Evolutionary conservation across 2,888 invertebrate species (phyloP), one percentile per base, ranked within the genome.

Genomic region (Watsonalla binaria): DNA sequence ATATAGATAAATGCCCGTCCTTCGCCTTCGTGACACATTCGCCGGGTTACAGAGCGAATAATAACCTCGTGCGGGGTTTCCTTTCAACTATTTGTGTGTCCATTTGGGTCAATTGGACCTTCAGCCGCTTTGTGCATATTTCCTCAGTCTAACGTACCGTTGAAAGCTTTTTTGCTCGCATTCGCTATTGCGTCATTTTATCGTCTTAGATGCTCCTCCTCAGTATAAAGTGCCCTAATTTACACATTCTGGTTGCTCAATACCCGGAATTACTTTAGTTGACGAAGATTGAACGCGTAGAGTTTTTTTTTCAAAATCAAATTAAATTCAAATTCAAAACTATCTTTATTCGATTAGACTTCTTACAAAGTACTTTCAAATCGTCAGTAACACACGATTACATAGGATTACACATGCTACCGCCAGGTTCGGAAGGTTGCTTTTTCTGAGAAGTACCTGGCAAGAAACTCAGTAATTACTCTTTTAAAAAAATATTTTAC

Each of bases 71-170:
- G 68, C 71, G 76, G 74, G 75, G 73, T 75, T 73, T 78, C 80
- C 78, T 85, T 86, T 86, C 82, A 82, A 84, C 87, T 88, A 87
- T 87, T 84, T 83, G 84, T 85, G 80, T 82, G 85, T 78, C 84
- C 87, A 89, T 90, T 90, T 88, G 80, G 88, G 86, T 88, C 87
- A 85, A 88, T 87, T 85, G 89, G 82, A 78, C 78, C 81, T 82
- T 76, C 75, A 77, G 81, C 74, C 73, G 83, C 82, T 84, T 80
- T 80, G 80, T 83, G 82, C 84, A 84, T 84, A 82, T 81, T 84
- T 80, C 77, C 74, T 73, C 54, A 45, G 58, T 61, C 73, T 71
- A 73, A 76, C 76, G 74, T 71, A 70, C 70, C 75, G 73, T 78
- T 84, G 78, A 88, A 87, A 87, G 87, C 80, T 83, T 86, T 87